Evolutionary conservation across 2,888 invertebrate species (phyloP).

Genomic region (Apotomis turbidana): DNA sequence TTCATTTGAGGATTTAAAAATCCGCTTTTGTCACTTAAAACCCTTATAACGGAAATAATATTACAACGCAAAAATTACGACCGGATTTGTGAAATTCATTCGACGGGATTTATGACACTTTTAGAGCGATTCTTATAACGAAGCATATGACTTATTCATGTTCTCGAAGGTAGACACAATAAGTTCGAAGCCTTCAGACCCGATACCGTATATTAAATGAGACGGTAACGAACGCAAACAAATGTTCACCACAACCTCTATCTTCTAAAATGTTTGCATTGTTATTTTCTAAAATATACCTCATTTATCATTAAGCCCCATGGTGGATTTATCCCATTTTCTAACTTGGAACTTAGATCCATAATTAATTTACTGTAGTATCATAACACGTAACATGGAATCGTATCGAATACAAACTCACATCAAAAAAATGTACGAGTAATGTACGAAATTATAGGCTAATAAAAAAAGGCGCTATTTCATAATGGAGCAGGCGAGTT

Average conservation of each 20-base stretch:
- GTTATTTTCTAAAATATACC: constrained; percentile 18
- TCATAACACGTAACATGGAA: too few species aligned
- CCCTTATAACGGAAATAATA: neutral
- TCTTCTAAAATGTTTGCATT: constrained; percentile 16
- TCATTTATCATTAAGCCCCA: neutral
- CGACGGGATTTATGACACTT: constrained; percentile 58
- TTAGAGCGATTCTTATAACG: constrained; percentile 78
- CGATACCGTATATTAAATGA: constrained; percentile 72
- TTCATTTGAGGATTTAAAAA: neutral
- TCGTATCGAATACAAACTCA: too few species aligned
- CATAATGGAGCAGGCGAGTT: too few species aligned
- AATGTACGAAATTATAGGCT: too few species aligned
- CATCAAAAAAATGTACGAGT: too few species aligned
- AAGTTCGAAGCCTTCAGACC: constrained; percentile 69
- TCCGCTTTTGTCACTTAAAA: constrained; percentile 17
- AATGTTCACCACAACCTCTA: constrained; percentile 20
- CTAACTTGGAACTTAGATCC: neutral
- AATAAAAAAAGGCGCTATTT: too few species aligned
- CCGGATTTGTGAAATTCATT: constrained; percentile 43
- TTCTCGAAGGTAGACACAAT: constrained; percentile 70
- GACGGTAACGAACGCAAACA: constrained; percentile 64
- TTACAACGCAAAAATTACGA: constrained; percentile 35
- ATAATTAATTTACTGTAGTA: constrained; percentile 61
- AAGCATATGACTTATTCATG: constrained; percentile 80
- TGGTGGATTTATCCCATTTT: neutral